Percentiles rank a stretch among this genome's conserved stretches.
Evolutionary conservation across 2,113 vertebrate genomes (phyloP).

Genomic region (Isurus oxyrinchus): DNA sequence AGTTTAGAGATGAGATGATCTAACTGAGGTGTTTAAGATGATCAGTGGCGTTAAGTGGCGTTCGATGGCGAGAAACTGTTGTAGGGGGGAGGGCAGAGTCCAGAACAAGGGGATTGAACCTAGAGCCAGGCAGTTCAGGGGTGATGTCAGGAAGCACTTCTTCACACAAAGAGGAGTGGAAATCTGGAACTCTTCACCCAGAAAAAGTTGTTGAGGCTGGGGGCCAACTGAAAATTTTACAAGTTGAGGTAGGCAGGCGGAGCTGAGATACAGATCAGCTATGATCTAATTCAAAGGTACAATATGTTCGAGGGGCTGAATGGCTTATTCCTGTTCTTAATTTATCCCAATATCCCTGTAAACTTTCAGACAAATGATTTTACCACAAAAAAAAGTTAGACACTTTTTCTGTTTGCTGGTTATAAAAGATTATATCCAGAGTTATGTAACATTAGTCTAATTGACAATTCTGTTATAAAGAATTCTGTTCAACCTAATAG

Average conservation of each 20-base stretch:
- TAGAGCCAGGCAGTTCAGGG: background rate
- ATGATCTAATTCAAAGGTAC: background rate
- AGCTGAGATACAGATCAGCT: background rate
- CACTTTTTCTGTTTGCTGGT: background rate
- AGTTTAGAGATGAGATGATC: background rate
- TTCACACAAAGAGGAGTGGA: background rate
- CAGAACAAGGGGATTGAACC: background rate
- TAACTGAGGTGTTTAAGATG: background rate
- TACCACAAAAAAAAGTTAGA: background rate
- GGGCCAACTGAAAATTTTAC: background rate
- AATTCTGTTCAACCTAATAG: background rate
- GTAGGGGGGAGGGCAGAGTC: background rate
- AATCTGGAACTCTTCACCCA: background rate
- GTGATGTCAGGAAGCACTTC: background rate
- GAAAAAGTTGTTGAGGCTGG: background rate
- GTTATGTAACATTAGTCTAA: conserved; percentile 14
- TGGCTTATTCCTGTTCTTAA: background rate
- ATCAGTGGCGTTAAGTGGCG: background rate
- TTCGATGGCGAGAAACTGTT: background rate
- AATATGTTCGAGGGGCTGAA: background rate
- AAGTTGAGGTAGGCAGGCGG: no score
- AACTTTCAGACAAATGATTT: background rate
- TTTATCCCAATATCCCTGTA: background rate
- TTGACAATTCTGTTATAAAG: background rate
- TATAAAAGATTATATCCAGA: background rate